phyloP scores from a whole-genome alignment of 2,797 vertebrate genomes.

The Gallinago nigripennis region DNA sequence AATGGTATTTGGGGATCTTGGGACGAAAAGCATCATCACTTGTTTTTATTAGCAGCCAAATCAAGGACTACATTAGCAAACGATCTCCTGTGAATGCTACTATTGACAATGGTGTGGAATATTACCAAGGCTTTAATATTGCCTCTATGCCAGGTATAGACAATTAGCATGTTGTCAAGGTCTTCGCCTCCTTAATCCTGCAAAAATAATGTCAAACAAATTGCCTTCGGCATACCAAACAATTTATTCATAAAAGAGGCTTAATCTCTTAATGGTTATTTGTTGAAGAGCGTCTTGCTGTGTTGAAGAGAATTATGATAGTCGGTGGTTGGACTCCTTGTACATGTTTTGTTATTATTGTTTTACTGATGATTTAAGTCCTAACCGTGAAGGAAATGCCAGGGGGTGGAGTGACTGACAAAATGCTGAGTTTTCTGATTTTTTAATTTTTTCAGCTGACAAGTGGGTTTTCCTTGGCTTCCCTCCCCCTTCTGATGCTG shows the following conservation, averaged over 20 bases:
- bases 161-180: slow-evolving; percentile 5
- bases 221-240: slow-evolving; percentile 13
- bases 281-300: slow-evolving; percentile 54
- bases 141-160: background rate
- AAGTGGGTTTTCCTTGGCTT: background rate
- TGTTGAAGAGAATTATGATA: slow-evolving; percentile 39
- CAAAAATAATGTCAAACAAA: slow-evolving; percentile 46
- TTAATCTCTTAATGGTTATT: slow-evolving; percentile 63
- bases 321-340: slow-evolving; percentile 12
- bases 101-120: background rate
- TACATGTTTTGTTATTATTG: slow-evolving; percentile 52
- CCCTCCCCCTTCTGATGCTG: background rate
- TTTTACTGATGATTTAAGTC: slow-evolving; percentile 56
- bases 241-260: slow-evolving; percentile 53
- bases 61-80: background rate
- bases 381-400: background rate
- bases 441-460: slow-evolving; percentile 3
- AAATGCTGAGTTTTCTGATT: background rate
- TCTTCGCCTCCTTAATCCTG: background rate
- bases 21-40: background rate
- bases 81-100: background rate
- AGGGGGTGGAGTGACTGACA: background rate
- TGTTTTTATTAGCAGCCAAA: background rate
- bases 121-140: background rate
- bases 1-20: background rate